Evolutionary conservation across 2,113 vertebrate genomes (phyloP), one percentile per base, ranked within the genome.

Genomic region (Bufo bufo): DNA sequence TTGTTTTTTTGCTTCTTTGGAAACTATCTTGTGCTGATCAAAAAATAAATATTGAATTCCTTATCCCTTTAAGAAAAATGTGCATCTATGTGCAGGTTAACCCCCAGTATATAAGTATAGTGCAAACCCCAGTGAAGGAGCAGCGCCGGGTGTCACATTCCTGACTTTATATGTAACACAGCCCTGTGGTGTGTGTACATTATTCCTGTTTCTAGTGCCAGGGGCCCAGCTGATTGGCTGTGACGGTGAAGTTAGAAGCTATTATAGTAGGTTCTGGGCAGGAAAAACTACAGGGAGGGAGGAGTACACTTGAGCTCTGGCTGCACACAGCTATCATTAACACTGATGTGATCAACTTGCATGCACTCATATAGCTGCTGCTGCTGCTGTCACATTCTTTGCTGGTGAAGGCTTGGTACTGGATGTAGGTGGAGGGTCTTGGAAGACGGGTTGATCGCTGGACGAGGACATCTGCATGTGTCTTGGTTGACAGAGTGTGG

Each of bases 271-370:
- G 33, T 45, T 65, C 59, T 82, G 79, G 33, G 56, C 61, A 59
- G 78, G 54, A 43, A 43, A 59, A 81, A 43, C 78, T 81, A 59
- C 54, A 81, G 63, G 78, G 52, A 83, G 81, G 81, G 81, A 69
- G 80, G 80, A 50, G 81, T n/a, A 61, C 50, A 65, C 59, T 49
- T 49, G 81, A 66, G 81, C 81, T 83, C 63, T 49, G 47, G 63
- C 61, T 66, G 49, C 11, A 56, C 66, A 69, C 82, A 83, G 59
- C 81, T 50, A 63, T 83, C 61, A 16, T 56, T 72, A 56, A 56
- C 63, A 56, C 82, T 56, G 83, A 74, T 74, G 50, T 56, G 52
- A 72, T 85, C 43, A 50, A 72, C 82, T 71, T 72, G 82, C 20
- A 19, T 72, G 82, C 49, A 72, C 63, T 23, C 20, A n/a, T 6